Base-by-base conservation (phyloP, 2,113 vertebrate genomes). In the Catagonus wagneri region DNA sequence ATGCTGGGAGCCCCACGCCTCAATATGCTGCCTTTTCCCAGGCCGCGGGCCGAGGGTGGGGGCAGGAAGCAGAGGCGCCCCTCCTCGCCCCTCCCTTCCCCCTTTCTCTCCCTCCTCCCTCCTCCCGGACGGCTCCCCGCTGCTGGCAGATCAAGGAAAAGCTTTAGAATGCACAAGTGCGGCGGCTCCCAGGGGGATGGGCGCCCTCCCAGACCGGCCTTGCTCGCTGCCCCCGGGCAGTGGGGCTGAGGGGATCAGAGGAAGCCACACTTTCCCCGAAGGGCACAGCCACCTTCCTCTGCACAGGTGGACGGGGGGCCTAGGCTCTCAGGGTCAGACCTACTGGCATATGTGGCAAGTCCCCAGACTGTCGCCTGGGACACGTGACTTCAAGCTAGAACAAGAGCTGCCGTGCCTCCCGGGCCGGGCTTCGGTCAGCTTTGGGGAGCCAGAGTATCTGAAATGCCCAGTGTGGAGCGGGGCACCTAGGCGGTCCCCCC, bases 21-120 rank as follows among this genome's bases (percentile, higher is more conserved):
- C 98, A 98, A 98, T 98, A 97, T 97, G 98, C 98, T 97, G 98
- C 97, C 97, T 98, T 98, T 97, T 97, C 97, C 97, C 96, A 97
- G 97, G 96, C 96, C 44, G 58, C 12, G 65, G 80, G 95, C 83
- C 66, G 25, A 13, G 81, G 84, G 83, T 61, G 90, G 90, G 93
- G 97, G 98, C 96, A 97, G 97, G 97, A 97, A 98, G 96, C 90
- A 97, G 97, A 90, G 94, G 22, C 71, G 83, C 97, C 97, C 95
- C 69, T 58, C 32, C 12, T 23, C 6, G 29, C 85, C 66, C 44
- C 27, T 4, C 8, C 74, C 0, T 0, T 22, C 61, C 36, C 15
- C 11, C 15, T 17, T 22, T 32, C 8, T 17, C 27, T 52, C 15
- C 27, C 52, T 6, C 15, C 61, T 10, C 8, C 58, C 74, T 22